phyloP scores from a whole-genome alignment of 1,140 invertebrate genomes.

The Proales similis region DNA sequence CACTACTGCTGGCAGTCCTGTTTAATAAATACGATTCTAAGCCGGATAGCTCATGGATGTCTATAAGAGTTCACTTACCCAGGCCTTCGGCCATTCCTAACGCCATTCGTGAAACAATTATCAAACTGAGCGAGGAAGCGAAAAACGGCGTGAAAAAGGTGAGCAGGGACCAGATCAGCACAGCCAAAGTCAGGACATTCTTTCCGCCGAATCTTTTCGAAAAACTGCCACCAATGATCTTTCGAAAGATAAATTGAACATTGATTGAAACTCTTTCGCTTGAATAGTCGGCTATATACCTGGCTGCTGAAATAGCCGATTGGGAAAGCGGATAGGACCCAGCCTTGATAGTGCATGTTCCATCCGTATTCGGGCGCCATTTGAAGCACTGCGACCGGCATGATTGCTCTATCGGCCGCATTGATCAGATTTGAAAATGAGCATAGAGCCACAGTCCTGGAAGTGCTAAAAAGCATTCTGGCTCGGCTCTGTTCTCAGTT shows the following conservation, averaged over 20 bases:
- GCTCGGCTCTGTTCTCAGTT: no score
- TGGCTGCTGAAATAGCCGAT: constrained; percentile 73
- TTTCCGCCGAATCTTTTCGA: constrained; percentile 67
- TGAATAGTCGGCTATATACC: constrained; percentile 46
- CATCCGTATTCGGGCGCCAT: constrained; percentile 69
- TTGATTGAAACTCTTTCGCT: not conserved
- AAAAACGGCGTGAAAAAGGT: constrained; percentile 66
- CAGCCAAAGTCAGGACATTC: constrained; percentile 63
- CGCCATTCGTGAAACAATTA: constrained; percentile 62
- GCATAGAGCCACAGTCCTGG: constrained; percentile 33
- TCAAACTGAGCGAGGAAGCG: constrained; percentile 59
- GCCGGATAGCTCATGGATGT: constrained; percentile 15
- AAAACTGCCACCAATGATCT: constrained; percentile 66
- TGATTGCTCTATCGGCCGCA: constrained; percentile 69
- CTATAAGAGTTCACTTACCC: constrained; percentile 54
- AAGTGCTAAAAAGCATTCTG: constrained; percentile 37
- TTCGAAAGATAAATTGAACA: constrained; percentile 3
- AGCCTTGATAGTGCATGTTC: constrained; percentile 67
- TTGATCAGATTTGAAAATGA: constrained; percentile 68
- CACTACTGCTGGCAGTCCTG: constrained; percentile 71
- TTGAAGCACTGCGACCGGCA: constrained; percentile 70
- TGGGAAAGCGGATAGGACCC: constrained; percentile 70
- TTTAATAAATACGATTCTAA: constrained; percentile 59
- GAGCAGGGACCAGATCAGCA: constrained; percentile 68
- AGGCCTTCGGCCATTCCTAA: constrained; percentile 69